phyloP scores from a whole-genome alignment of 2,797 vertebrate species.

The Chromobotia macracanthus region DNA sequence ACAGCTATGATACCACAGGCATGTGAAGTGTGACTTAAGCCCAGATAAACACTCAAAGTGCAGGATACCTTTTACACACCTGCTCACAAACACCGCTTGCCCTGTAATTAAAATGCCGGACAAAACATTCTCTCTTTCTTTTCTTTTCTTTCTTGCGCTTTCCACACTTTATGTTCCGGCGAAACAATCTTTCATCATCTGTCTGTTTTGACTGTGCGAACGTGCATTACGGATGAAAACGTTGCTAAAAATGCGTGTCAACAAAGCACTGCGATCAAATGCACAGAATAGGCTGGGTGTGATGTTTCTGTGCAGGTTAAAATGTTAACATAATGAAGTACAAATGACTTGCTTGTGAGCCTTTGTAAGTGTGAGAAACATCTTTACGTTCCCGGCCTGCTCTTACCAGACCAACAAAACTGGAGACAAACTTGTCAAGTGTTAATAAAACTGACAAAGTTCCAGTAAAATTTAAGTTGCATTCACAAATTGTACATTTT shows the following conservation, averaged over 20 bases:
- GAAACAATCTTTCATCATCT: conserved; percentile 10
- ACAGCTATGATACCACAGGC: conserved; percentile 19
- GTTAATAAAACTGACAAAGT: background rate
- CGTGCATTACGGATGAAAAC: conserved; percentile 4
- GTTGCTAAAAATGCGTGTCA: background rate
- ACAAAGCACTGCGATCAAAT: background rate
- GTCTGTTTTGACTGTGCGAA: conserved; percentile 13
- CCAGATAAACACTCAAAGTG: conserved; percentile 17
- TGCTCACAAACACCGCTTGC: conserved; percentile 11
- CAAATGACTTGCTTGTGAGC: background rate
- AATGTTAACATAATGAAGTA: background rate
- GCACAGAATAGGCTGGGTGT: conserved; percentile 10
- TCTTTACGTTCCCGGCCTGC: background rate
- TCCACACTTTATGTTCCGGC: conserved; percentile 2
- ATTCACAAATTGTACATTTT: too few species aligned
- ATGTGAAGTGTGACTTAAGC: conserved; percentile 22
- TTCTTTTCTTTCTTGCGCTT: background rate
- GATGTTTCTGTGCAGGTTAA: background rate
- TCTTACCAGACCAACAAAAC: background rate
- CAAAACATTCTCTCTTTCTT: conserved; percentile 21
- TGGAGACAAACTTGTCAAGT: background rate
- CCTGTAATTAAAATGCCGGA: conserved; percentile 29
- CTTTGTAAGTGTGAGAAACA: background rate
- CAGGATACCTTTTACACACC: conserved; percentile 1
- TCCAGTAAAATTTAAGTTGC: background rate